Percentiles rank a stretch among this genome's conserved stretches.
Conservation (phyloP, 2,113 vertebrate species). For the Corythoichthys intestinalis region DNA sequence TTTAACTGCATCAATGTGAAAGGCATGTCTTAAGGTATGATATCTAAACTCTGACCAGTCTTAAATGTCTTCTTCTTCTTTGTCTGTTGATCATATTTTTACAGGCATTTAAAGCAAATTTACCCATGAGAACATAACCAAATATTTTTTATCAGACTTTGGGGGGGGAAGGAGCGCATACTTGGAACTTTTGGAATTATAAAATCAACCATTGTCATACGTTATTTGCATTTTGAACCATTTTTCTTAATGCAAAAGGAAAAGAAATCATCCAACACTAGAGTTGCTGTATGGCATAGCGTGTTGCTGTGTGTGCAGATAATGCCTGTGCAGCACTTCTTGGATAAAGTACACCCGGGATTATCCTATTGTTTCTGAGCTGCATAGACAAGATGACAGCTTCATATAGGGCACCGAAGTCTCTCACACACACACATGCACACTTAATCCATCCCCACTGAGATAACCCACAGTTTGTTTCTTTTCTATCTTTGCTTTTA, state of each 20-base stretch:
- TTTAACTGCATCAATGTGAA: neutral
- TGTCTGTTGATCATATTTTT: slow-evolving; percentile 3
- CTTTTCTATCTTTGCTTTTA: slow-evolving; percentile 18
- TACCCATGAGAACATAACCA: slow-evolving; percentile 26
- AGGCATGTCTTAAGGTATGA: neutral
- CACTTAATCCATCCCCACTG: slow-evolving; percentile 47
- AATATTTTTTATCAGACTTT: slow-evolving; percentile 44
- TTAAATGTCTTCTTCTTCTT: neutral
- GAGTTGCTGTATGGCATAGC: slow-evolving; percentile 11
- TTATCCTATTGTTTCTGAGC: slow-evolving; percentile 70
- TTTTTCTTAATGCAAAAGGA: slow-evolving; percentile 21
- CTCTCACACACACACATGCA: slow-evolving; percentile 5
- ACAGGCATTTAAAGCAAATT: neutral
- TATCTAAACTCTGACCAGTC: neutral
- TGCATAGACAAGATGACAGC: slow-evolving; percentile 58
- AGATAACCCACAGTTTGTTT: slow-evolving; percentile 20
- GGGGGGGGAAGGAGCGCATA: slow-evolving; percentile 37
- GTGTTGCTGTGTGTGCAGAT: slow-evolving; percentile 19
- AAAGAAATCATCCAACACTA: neutral
- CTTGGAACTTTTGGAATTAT: slow-evolving; percentile 13
- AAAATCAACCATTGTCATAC: slow-evolving; percentile 16
- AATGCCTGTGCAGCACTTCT: slow-evolving; percentile 63
- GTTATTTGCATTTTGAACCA: slow-evolving; percentile 19
- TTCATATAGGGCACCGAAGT: slow-evolving; percentile 49
- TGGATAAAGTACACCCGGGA: slow-evolving; percentile 66